These are phyloP conservation scores for Ormyrus thymus DNA, from an alignment of 2,888 invertebrate species.

Conservation along the genomic window DNA sequence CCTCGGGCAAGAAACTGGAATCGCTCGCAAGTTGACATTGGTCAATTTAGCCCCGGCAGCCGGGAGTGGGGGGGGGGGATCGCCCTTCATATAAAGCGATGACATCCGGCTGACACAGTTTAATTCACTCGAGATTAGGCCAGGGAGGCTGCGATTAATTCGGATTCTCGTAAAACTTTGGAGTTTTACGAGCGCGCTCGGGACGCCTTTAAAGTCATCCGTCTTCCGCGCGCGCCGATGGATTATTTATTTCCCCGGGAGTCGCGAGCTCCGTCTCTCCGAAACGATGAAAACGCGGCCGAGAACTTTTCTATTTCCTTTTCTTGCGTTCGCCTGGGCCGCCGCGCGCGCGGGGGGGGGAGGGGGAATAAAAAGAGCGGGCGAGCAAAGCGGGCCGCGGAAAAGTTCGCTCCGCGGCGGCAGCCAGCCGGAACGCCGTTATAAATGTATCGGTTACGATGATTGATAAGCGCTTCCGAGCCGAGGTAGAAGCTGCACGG, in stretches of 20 bases:
- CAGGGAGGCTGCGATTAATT: conserved; percentile 35
- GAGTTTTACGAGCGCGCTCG: conserved; percentile 40
- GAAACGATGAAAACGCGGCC: conserved; percentile 23
- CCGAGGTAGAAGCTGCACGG: background rate
- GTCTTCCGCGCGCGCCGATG: conserved; percentile 46
- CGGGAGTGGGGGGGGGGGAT: no score
- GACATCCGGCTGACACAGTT: background rate
- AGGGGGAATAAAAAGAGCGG: no score
- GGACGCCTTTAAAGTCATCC: conserved; percentile 35
- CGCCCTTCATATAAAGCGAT: no score
- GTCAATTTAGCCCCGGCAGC: conserved; percentile 17
- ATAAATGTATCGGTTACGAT: conserved; percentile 38
- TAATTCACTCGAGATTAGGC: conserved; percentile 38
- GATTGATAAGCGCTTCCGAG: conserved; percentile 36
- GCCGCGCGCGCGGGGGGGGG: no score
- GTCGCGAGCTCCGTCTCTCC: background rate
- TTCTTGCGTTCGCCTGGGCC: background rate
- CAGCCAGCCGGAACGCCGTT: no score
- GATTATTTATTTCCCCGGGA: conserved; percentile 46
- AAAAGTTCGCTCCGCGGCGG: no score
- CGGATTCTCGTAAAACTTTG: conserved; percentile 43
- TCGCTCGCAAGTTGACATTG: background rate
- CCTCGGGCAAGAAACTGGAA: background rate
- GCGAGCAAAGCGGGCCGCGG: no score
- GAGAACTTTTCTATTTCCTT: conserved; percentile 33